phyloP scores from a whole-genome alignment of 2,888 invertebrate genomes.

The Agrochola litura region DNA sequence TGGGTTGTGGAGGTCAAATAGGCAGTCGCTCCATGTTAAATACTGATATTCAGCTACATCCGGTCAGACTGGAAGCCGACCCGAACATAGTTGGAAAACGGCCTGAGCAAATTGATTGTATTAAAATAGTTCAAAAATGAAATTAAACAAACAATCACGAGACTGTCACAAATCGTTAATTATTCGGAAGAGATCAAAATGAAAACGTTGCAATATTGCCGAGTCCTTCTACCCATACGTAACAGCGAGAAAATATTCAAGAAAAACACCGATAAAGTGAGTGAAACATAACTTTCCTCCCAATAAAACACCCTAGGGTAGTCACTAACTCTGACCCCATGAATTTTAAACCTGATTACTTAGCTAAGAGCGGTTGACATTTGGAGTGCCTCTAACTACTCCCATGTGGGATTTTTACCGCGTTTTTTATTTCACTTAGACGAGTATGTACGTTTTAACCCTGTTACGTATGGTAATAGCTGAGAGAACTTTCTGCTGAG shows the following conservation, averaged over 20 bases:
- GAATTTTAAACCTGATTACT: conserved; percentile 75
- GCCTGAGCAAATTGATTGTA: too few species aligned
- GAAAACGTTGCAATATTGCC: neutral
- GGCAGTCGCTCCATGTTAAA: too few species aligned
- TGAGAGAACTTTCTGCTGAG: conserved; percentile 35
- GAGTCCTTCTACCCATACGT: neutral
- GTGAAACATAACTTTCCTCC: conserved; percentile 59
- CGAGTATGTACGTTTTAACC: conserved; percentile 60
- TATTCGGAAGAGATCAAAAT: neutral
- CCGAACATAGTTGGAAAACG: too few species aligned
- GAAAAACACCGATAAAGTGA: conserved; percentile 39
- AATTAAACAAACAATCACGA: neutral
- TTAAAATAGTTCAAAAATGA: too few species aligned
- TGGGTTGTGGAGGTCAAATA: too few species aligned
- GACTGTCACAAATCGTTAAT: neutral
- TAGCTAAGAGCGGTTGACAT: conserved; percentile 70
- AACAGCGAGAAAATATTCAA: conserved; percentile 19
- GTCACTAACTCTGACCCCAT: conserved; percentile 67
- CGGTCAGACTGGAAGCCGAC: too few species aligned
- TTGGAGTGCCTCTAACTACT: conserved; percentile 70
- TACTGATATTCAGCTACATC: too few species aligned
- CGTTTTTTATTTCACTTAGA: conserved; percentile 69
- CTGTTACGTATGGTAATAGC: conserved; percentile 61
- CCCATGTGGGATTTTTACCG: conserved; percentile 69
- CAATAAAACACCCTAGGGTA: conserved; percentile 59